Percentiles rank a stretch among this genome's conserved stretches.
Conservation (phyloP, 2,888 invertebrate species). For the Venusia cambrica region DNA sequence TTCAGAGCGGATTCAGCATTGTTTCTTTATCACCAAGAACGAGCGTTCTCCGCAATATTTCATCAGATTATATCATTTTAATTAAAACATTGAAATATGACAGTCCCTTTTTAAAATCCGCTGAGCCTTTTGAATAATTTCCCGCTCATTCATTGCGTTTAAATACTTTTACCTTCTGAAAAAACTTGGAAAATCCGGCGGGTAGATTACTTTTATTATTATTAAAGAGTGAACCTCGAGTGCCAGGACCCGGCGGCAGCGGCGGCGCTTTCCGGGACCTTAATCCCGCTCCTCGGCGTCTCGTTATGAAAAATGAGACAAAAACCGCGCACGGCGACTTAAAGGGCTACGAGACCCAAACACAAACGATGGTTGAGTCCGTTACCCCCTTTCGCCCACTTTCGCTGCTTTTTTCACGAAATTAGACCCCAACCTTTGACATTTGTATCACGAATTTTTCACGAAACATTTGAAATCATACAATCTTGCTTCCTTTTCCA, state of each 20-base stretch:
- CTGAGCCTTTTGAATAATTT: conserved; percentile 24
- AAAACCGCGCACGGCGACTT: conserved; percentile 23
- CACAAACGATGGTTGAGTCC: conserved; percentile 20
- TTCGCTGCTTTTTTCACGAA: conserved; percentile 20
- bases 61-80: conserved; percentile 21
- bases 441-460: conserved; percentile 29
- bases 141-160: conserved; percentile 23
- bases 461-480: conserved; percentile 29
- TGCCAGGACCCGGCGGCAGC: conserved; percentile 4
- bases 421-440: conserved; percentile 24
- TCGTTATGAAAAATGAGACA: conserved; percentile 30
- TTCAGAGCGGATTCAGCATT: neutral
- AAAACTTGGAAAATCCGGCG: conserved; percentile 19
- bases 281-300: conserved; percentile 26
- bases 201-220: conserved; percentile 27
- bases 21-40: conserved; percentile 2
- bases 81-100: conserved; percentile 18
- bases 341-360: conserved; percentile 12
- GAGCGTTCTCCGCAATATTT: conserved; percentile 10
- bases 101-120: conserved; percentile 20
- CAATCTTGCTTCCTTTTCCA: conserved; percentile 31
- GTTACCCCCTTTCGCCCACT: conserved; percentile 17
- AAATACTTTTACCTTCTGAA: conserved; percentile 22
- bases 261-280: conserved; percentile 4
- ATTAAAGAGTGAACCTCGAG: conserved; percentile 17